A percentile compares a stretch with the other conserved stretches of the same genome.
These are phyloP conservation scores for Mesocricetus auratus DNA, from an alignment of 2,113 vertebrate genomes.

Conservation along the genomic window DNA sequence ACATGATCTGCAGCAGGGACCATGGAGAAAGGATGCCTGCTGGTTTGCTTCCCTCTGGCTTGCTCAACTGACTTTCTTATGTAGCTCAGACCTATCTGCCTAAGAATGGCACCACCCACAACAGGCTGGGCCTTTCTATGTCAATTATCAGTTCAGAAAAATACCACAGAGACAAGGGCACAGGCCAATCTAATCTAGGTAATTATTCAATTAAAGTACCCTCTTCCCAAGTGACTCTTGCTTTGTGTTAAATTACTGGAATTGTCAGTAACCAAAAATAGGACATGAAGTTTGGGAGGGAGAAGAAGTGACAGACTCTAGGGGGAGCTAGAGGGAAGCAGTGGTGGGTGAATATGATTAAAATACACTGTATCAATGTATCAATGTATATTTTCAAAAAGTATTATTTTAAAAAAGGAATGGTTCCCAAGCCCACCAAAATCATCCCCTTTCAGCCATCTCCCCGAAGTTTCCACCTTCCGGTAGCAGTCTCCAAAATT, in stretches of 20 bases:
- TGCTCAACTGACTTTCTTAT: neutral
- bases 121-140: neutral
- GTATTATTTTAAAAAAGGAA: neutral
- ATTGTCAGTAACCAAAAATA: neutral
- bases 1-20: neutral
- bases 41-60: neutral
- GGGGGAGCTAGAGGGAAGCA: neutral
- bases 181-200: neutral
- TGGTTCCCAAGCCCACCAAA: neutral
- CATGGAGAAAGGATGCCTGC: neutral
- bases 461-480: neutral
- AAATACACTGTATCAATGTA: neutral
- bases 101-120: neutral
- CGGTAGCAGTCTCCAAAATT: neutral
- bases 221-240: neutral
- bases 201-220: neutral
- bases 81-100: neutral
- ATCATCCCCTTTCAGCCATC: neutral
- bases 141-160: neutral
- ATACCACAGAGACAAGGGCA: neutral
- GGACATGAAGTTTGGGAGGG: neutral
- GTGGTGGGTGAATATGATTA: neutral
- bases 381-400: neutral
- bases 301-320: neutral
- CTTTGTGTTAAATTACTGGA: neutral